A percentile compares a stretch with the other conserved stretches of the same genome.
These are phyloP conservation scores for Agrochola lota DNA, from an alignment of 2,888 invertebrate genomes.

Conservation along the genomic window DNA sequence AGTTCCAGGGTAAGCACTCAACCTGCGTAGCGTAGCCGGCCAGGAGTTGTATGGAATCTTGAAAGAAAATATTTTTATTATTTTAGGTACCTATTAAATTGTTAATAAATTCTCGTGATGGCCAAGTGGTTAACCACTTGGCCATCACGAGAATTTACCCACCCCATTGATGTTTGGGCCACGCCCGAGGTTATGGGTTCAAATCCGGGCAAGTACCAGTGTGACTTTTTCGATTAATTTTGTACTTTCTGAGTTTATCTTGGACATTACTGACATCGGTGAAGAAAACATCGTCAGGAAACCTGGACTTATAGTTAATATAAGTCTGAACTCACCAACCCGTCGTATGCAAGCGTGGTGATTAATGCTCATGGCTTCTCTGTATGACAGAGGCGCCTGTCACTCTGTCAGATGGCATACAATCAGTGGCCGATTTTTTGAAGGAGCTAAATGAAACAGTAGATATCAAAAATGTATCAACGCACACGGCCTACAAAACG, in stretches of 20 bases:
- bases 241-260: background rate
- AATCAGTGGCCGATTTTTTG: background rate
- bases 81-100: background rate
- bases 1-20: constrained; percentile 91
- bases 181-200: background rate
- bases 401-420: background rate
- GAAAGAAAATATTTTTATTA: constrained; percentile 21
- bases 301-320: background rate
- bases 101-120: background rate
- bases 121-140: background rate
- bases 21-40: constrained; percentile 83
- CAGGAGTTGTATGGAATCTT: constrained; percentile 74
- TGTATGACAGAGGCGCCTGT: too few relatives aligned
- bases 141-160: too few relatives aligned
- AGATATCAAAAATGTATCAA: background rate
- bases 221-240: background rate
- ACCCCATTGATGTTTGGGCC: too few relatives aligned
- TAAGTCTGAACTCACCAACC: too few relatives aligned
- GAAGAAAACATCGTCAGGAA: background rate
- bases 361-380: background rate
- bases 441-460: background rate
- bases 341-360: too few relatives aligned
- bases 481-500: background rate
- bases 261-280: background rate
- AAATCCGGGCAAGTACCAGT: background rate